Conservation (phyloP, 2,797 vertebrate species). For the Urophycis tenuis region DNA sequence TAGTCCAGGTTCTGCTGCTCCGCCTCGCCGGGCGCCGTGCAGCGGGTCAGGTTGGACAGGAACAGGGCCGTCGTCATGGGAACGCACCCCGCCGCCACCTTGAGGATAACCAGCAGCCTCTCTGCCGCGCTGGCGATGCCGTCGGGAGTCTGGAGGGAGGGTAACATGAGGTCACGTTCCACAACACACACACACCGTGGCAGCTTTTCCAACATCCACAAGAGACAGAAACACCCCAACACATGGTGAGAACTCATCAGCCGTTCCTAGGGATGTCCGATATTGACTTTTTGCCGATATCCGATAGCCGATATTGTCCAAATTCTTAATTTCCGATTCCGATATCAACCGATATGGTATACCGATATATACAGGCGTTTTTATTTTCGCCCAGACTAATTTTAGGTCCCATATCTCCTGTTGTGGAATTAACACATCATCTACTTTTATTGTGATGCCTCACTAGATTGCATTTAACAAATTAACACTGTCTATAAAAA, state of each 20-base stretch:
- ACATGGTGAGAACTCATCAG: background rate
- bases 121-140: slow-evolving; percentile 63
- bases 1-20: slow-evolving; percentile 45
- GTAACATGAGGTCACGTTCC: background rate
- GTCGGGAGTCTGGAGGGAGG: slow-evolving; percentile 65
- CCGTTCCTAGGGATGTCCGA: no score
- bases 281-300: no score
- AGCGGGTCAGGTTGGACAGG: slow-evolving; percentile 72
- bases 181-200: background rate
- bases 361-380: no score
- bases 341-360: no score
- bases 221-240: background rate
- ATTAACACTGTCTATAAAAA: no score
- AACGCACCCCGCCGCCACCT: slow-evolving; percentile 75
- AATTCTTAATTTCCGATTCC: no score
- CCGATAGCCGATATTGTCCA: no score
- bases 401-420: no score
- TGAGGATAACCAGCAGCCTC: slow-evolving; percentile 76
- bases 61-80: slow-evolving; percentile 76
- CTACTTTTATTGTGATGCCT: no score
- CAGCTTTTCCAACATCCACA: background rate
- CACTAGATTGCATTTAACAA: no score
- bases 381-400: no score
- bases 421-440: no score
- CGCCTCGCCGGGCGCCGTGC: slow-evolving; percentile 57